A percentile compares a stretch with the other conserved stretches of the same genome.
phyloP scores from a whole-genome alignment of 2,113 vertebrate genomes.

The Zapus hudsonius region DNA sequence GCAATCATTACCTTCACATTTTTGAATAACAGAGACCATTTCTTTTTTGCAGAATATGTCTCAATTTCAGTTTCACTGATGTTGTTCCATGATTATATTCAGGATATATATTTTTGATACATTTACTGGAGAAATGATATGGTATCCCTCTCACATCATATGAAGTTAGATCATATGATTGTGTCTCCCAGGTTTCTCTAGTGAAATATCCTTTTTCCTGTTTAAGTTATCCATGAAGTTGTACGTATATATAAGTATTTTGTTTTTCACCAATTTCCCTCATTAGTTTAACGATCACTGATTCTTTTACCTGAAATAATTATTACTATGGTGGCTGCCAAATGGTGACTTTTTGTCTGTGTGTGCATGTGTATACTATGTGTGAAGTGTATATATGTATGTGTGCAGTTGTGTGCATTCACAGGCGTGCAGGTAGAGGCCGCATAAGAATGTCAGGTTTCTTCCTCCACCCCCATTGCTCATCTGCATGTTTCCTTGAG shows the following conservation, averaged over 20 bases:
- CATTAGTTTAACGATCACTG: neutral
- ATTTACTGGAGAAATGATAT: neutral
- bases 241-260: neutral
- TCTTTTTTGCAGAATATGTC: constrained; percentile 5
- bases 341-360: neutral
- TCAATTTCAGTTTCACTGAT: neutral
- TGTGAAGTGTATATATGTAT: too few species aligned
- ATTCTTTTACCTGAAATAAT: constrained; percentile 30
- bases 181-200: neutral
- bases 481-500: too few species aligned
- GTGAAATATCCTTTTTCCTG: constrained; percentile 46
- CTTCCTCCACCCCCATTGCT: too few species aligned
- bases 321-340: neutral
- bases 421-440: too few species aligned
- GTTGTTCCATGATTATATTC: constrained; percentile 11
- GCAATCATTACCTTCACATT: constrained; percentile 14
- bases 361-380: too few species aligned
- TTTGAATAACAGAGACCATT: neutral
- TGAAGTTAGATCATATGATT: neutral
- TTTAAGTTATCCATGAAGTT: constrained; percentile 29
- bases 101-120: neutral
- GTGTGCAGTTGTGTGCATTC: too few species aligned
- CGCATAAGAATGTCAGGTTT: too few species aligned
- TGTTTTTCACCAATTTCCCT: neutral
- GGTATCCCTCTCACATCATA: neutral